Evolutionary conservation across 2,113 vertebrate species (phyloP), one percentile per base, ranked within the genome.

Genomic region (Anser brachyrhynchus): DNA sequence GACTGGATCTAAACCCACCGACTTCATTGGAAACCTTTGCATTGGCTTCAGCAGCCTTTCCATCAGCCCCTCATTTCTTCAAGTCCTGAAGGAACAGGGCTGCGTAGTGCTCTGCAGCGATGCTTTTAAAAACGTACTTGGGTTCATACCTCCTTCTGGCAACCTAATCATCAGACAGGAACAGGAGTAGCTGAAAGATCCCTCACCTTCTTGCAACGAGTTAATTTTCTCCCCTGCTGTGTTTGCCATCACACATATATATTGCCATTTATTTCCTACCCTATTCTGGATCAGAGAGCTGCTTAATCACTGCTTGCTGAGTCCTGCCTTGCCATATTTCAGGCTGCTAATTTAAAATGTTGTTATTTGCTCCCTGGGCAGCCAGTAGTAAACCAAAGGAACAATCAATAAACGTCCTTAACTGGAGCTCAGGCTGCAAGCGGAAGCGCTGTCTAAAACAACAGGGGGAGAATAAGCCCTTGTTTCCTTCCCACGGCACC

Each of bases 241-340:
- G 86, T 76, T 90, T 95, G 87, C 87, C 0, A 1, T 93, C 74
- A 93, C 61, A 59, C 54, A 69, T 87, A 95, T 71, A 73, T 76
- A 87, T 61, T 93, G 73, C 73, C 89, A 81, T 91, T 92, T 94
- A 81, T 83, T 95, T 95, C 73, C 93, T 90, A 46, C 57, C 78
- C 90, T 93, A 91, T 92, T 95, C 80, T 87, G 67, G 82, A 90
- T 93, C 93, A 93, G 77, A 73, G 89, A 90, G 89, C 82, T 88
- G 84, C 92, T 96, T 96, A 90, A 97, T 97, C 96, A 94, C 71
- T 70, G 82, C 89, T 52, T 94, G 83, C 71, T 92, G 92, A n/a
- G 79, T 94, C 75, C 90, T 6, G 55, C 90, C 78, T 83, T 84
- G 92, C 92, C 82, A 9, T 74, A 92, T 81, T 92, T 89, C 93